Evolutionary conservation across 2,888 invertebrate species (phyloP).

Genomic region (Polydrusus tereticollis): DNA sequence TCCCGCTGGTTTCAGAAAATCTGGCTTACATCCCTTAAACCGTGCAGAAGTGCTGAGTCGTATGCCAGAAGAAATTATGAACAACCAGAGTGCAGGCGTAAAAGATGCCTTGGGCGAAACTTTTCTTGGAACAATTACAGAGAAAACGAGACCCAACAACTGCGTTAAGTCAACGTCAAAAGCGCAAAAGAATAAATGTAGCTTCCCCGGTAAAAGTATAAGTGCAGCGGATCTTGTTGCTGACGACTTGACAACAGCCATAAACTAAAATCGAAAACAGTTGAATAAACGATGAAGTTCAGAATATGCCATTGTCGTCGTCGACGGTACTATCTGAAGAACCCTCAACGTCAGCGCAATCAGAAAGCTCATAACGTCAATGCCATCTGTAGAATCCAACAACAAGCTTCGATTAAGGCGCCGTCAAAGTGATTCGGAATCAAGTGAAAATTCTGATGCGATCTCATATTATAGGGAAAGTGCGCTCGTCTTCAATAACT

Average conservation of each 20-base stretch:
- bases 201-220: slow-evolving; percentile 39
- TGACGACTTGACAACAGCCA: slow-evolving; percentile 21
- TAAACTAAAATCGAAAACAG: slow-evolving; percentile 26
- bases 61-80: slow-evolving; percentile 36
- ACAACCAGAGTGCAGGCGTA: slow-evolving; percentile 20
- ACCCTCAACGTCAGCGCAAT: slow-evolving; percentile 1
- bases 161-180: slow-evolving; percentile 39
- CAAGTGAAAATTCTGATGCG: slow-evolving; percentile 34
- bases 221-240: slow-evolving; percentile 19
- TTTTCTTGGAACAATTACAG: slow-evolving; percentile 29
- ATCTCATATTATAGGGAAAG: slow-evolving; percentile 30
- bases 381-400: slow-evolving; percentile 13
- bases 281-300: slow-evolving; percentile 32
- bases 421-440: slow-evolving; percentile 29
- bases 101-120: slow-evolving; percentile 33
- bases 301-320: slow-evolving; percentile 37
- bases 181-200: slow-evolving; percentile 40
- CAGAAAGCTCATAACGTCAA: background rate
- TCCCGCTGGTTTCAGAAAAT: slow-evolving; percentile 39
- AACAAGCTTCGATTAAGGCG: slow-evolving; percentile 28
- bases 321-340: slow-evolving; percentile 14
- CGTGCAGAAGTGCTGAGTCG: slow-evolving; percentile 33
- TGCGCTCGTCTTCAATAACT: slow-evolving; percentile 9
- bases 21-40: slow-evolving; percentile 31
- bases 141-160: slow-evolving; percentile 33